A percentile compares a stretch with the other conserved stretches of the same genome.
Conservation (phyloP, 2,113 vertebrate genomes). For the Rhinoderma darwinii region DNA sequence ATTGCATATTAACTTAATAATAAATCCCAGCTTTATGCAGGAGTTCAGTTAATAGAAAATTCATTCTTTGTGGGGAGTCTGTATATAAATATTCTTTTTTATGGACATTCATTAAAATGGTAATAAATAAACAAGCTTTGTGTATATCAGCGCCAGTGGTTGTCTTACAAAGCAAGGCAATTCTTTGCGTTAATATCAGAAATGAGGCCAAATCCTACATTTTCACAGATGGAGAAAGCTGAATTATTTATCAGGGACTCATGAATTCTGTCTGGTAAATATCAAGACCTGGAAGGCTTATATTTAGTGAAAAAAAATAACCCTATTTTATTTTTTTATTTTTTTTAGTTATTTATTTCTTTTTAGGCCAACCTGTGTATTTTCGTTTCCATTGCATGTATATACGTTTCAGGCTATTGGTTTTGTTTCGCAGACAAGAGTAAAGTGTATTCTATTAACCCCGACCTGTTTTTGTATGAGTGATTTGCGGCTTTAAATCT, state of each 20-base stretch:
- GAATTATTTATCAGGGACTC: constrained; percentile 81
- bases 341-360: constrained; percentile 1
- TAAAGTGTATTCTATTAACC: constrained; percentile 28
- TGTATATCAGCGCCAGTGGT: constrained; percentile 72
- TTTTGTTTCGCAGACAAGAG: constrained; percentile 26
- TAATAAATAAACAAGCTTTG: constrained; percentile 43
- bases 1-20: constrained; percentile 25
- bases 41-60: constrained; percentile 14
- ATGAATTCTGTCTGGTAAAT: constrained; percentile 73
- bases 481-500: constrained; percentile 23
- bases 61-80: constrained; percentile 42
- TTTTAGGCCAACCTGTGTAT: constrained; percentile 62
- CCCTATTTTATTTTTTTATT: neutral
- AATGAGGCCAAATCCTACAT: constrained; percentile 80
- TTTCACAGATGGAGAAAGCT: constrained; percentile 78
- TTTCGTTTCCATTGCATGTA: constrained; percentile 33
- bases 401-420: constrained; percentile 41
- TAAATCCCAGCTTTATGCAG: neutral
- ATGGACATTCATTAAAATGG: constrained; percentile 52
- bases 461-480: neutral
- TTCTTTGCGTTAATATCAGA: constrained; percentile 73
- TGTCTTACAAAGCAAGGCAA: constrained; percentile 57
- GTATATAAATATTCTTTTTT: constrained; percentile 45
- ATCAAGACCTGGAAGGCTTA: constrained; percentile 69
- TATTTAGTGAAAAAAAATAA: constrained; percentile 66